Evolutionary conservation across 2,113 vertebrate species (phyloP), one percentile per base, ranked within the genome.

Genomic region (Herpetotheres cachinnans): DNA sequence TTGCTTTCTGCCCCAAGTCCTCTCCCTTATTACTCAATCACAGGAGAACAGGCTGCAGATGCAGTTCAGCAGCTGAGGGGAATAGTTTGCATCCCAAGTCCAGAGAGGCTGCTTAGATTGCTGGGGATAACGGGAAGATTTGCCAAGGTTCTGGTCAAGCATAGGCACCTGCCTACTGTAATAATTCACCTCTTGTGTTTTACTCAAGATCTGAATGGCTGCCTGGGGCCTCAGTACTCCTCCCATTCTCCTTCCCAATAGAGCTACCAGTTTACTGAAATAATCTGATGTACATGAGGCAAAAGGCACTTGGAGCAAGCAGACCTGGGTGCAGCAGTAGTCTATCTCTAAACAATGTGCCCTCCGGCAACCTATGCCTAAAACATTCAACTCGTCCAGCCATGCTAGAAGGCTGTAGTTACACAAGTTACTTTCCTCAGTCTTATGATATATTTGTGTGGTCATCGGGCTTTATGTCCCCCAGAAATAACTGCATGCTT

Each of bases 221-320:
- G 29, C 26, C 11, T 61, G 16, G 10, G 22, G 9, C 14, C 46
- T 59, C 30, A 22, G 12, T 40, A 30, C 36, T 50, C 4, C 13
- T 12, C 2, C 4, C 1, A 18, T 32, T n/a, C 13, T 15, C 67
- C 61, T 47, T 58, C 34, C 26, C 1, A 3, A 5, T 3, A 29
- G 46, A 65, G 7, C 66, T 40, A 12, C 7, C 18, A n/a, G 11
- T 56, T 88, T 22, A 34, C 18, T 52, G 44, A 63, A 62, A 38
- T 29, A 55, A 62, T 24, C 20, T 85, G 58, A 72, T 10, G 5
- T 5, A 13, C 10, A 14, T 0, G 9, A 78, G 22, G 27, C 20
- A 93, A 71, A 50, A 79, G 5, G 8, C 24, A 56, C 30, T 61
- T 71, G 26, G 30, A 72, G 27, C 7, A 18, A 71, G 7, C 12